Conservation (phyloP, 1,140 invertebrate genomes). For the Formica selysi region DNA sequence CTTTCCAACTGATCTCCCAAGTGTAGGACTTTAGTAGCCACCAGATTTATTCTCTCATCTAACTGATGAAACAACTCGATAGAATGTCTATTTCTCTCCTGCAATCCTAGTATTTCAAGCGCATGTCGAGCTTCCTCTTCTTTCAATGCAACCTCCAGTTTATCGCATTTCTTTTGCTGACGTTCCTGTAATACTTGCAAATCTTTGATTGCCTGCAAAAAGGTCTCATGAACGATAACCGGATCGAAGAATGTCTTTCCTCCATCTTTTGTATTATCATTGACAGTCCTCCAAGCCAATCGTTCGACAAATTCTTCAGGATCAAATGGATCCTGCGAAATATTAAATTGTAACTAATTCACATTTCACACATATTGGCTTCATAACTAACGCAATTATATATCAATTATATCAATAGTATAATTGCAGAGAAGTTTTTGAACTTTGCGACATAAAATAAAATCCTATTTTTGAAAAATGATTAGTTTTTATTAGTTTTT, state of each 20-base stretch:
- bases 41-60: conserved; percentile 98
- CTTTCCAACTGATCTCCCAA: conserved; percentile 98
- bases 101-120: conserved; percentile 93
- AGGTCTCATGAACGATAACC: conserved; percentile 94
- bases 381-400: background rate
- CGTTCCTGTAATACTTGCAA: conserved; percentile 93
- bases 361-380: background rate
- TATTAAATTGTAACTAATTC: background rate
- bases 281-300: conserved; percentile 96
- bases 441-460: conserved; percentile 2
- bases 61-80: conserved; percentile 96
- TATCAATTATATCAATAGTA: background rate
- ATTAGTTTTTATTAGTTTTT: background rate
- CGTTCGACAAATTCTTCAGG: conserved; percentile 98
- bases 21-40: conserved; percentile 98
- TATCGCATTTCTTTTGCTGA: conserved; percentile 95
- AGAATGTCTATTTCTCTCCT: conserved; percentile 95
- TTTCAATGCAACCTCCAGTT: conserved; percentile 92
- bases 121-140: conserved; percentile 96
- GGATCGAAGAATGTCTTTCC: conserved; percentile 92
- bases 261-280: conserved; percentile 90
- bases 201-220: conserved; percentile 96
- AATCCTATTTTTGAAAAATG: background rate
- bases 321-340: conserved; percentile 96
- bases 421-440: background rate